These are phyloP conservation scores for Macrotrachela quadricornifera DNA, from an alignment of 1,140 invertebrate genomes.

Conservation along the genomic window DNA sequence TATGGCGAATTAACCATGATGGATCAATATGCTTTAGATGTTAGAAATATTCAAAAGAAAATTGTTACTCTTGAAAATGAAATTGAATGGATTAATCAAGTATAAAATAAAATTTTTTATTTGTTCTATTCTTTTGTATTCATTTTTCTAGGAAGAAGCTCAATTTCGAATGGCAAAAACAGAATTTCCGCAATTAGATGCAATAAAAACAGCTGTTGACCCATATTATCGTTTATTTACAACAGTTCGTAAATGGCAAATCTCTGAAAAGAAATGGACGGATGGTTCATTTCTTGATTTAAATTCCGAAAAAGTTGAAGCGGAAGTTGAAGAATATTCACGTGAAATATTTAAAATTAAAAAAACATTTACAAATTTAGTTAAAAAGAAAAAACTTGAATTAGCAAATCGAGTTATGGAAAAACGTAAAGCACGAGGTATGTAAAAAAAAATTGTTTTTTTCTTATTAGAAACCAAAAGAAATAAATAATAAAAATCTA, in stretches of 20 bases:
- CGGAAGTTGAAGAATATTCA: slow-evolving; percentile 25
- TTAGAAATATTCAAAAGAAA: slow-evolving; percentile 47
- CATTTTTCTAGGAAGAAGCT: slow-evolving; percentile 44
- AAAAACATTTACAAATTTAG: slow-evolving; percentile 20
- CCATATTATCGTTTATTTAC: slow-evolving; percentile 4
- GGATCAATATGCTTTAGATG: slow-evolving; percentile 35
- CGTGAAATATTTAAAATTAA: slow-evolving; percentile 29
- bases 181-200: slow-evolving; percentile 48
- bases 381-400: slow-evolving; percentile 24
- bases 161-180: slow-evolving; percentile 56
- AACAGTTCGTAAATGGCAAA: slow-evolving; percentile 8
- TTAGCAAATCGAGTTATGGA: slow-evolving; percentile 38
- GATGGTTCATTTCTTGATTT: slow-evolving; percentile 51
- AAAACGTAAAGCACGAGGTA: slow-evolving; percentile 48
- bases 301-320: slow-evolving; percentile 56
- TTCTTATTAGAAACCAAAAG: neutral
- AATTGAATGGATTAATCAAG: slow-evolving; percentile 57
- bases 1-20: slow-evolving; percentile 33
- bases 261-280: slow-evolving; percentile 35
- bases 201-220: slow-evolving; percentile 23
- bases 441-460: neutral
- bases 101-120: slow-evolving; percentile 5
- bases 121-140: neutral
- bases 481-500: slow-evolving; percentile 23
- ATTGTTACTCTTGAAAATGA: slow-evolving; percentile 48